Evolutionary conservation across 1,140 invertebrate genomes (phyloP), one percentile per base, ranked within the genome.

Genomic region (Macrobrachium nipponense): DNA sequence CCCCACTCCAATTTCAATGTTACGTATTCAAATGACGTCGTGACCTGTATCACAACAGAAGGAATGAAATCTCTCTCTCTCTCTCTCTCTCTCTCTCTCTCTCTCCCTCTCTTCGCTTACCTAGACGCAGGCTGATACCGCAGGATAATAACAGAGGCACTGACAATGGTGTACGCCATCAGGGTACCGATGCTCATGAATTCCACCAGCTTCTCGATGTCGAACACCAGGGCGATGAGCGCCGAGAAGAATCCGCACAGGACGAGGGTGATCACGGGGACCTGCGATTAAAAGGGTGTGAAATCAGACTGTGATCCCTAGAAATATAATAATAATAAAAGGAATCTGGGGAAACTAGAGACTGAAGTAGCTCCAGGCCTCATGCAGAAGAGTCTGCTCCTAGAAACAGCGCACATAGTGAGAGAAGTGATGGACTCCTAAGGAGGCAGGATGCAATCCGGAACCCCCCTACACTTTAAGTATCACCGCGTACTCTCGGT

Each of bases 141-240:
- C 20, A 98, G 91, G 59, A 98, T 95, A 64, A 98, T 96, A 5
- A 98, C 96, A 82, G 95, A 95, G 17, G 96, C 95, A 82, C 96
- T 96, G 2, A 98, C 97, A 58, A 98, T 96, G 8, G 96, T 97
- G 90, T 98, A 98, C 0, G 97, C 96, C 78, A 97, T 91, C 12
- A 98, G 92, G 0, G 97, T 98, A 0, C 97, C 97, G 89, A 98
- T 98, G 0, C 96, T 97, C 95, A 98, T 97, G 89, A 98, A 97
- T 90, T 98, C 97, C 1, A 98, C 96, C 18, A 98, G 92, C 88
- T 97, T 97, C 89, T 97, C 94, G 85, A 98, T 93, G 91, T 98
- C 96, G 90, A 98, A 96, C 23, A 98, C 90, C 6, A 98, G 90
- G 11, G 97, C 96, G 85, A 98, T 95, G 0, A 96, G 77, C 2